Evolutionary conservation across 2,113 vertebrate genomes (phyloP).

Genomic region (Neofelis nebulosa): DNA sequence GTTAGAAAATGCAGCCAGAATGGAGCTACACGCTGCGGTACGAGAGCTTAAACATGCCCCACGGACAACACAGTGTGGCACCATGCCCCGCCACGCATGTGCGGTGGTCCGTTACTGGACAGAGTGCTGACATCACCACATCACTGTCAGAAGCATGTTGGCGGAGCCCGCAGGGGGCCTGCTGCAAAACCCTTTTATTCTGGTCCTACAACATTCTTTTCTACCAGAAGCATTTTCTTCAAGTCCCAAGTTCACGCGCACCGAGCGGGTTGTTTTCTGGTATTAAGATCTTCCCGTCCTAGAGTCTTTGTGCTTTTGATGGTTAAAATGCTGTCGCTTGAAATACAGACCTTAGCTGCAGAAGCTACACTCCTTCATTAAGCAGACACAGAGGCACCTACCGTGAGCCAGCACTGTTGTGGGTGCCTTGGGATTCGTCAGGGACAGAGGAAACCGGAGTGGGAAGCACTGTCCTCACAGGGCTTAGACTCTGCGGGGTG

Average conservation of each 20-base stretch:
- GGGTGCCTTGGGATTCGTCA: too few species aligned
- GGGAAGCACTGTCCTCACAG: rapidly evolving
- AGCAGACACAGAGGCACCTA: background rate
- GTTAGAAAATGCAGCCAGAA: background rate
- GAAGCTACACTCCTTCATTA: background rate
- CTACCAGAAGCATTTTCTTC: background rate
- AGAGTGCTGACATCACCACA: too few species aligned
- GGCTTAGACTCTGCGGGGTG: background rate
- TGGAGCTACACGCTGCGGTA: background rate
- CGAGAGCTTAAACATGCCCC: background rate
- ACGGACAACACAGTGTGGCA: rapidly evolving
- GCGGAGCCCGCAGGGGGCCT: too few species aligned
- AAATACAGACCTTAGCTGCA: too few species aligned
- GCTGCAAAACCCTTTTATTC: background rate
- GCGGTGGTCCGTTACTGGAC: too few species aligned
- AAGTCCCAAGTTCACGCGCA: too few species aligned
- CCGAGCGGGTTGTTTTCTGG: background rate
- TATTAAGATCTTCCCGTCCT: background rate
- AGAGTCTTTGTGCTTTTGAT: background rate
- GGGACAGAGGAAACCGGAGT: rapidly evolving
- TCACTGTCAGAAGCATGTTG: rapidly evolving
- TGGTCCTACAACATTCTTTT: background rate
- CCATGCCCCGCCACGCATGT: rapidly evolving
- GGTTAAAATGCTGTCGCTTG: background rate
- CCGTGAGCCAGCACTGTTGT: too few species aligned